These are phyloP conservation scores for Talpa occidentalis DNA, from an alignment of 2,113 vertebrate genomes.

Conservation along the genomic window DNA sequence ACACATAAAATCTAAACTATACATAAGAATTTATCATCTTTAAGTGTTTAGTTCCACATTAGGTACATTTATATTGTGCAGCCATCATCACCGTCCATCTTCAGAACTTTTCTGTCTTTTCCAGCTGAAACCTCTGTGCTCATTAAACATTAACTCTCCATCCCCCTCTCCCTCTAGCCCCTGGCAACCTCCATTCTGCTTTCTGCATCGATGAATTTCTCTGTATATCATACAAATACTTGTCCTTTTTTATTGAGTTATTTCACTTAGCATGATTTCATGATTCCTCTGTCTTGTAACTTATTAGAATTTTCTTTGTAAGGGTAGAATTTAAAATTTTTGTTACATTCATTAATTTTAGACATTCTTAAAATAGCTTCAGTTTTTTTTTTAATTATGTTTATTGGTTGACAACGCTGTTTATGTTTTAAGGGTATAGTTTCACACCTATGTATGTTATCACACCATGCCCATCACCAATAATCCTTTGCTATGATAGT, in stretches of 20 bases:
- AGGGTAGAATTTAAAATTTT: background rate
- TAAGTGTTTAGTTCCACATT: background rate
- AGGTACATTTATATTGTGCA: background rate
- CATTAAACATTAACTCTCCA: background rate
- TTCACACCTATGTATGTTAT: too few species aligned
- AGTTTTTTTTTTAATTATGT: background rate
- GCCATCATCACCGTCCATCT: background rate
- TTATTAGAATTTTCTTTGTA: slow-evolving; percentile 20
- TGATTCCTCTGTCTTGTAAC: background rate
- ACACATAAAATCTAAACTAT: too few species aligned
- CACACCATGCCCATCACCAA: too few species aligned
- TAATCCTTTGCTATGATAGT: too few species aligned
- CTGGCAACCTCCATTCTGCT: background rate
- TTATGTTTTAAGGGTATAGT: too few species aligned
- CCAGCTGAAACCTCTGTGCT: background rate
- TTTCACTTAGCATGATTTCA: background rate
- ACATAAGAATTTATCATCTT: slow-evolving; percentile 9
- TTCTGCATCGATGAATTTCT: background rate
- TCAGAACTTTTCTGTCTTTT: background rate
- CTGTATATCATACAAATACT: background rate
- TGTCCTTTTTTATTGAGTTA: background rate
- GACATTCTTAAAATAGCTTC: background rate
- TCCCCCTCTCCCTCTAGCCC: background rate
- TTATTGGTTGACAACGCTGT: too few species aligned
- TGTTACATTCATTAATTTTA: background rate